Evolutionary conservation across 2,888 invertebrate species (phyloP).

Genomic region (Crossocerus cetratus): DNA sequence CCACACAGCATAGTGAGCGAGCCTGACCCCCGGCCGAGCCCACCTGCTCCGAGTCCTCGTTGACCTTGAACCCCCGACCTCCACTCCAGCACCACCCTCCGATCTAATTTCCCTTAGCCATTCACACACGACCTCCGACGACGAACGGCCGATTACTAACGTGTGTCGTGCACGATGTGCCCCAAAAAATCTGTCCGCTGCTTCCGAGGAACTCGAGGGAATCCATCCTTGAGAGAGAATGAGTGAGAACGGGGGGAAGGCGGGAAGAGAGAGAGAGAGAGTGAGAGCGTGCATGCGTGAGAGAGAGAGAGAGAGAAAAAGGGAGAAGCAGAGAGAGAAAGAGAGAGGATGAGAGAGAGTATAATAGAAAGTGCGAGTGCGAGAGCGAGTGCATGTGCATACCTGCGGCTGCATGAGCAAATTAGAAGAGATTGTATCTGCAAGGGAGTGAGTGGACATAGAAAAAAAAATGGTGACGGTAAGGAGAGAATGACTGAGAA

Average conservation of each 20-base stretch:
- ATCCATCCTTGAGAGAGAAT: slow-evolving; percentile 53
- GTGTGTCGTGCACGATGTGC: slow-evolving; percentile 59
- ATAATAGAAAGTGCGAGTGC: slow-evolving; percentile 39
- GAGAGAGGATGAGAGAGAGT: slow-evolving; percentile 33
- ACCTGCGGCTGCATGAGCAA: slow-evolving; percentile 18
- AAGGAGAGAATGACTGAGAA: slow-evolving; percentile 10
- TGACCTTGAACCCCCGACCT: slow-evolving; percentile 72
- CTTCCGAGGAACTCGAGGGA: slow-evolving; percentile 69
- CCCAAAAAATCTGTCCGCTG: slow-evolving; percentile 70
- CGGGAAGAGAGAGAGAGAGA: slow-evolving; percentile 30
- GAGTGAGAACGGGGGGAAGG: slow-evolving; percentile 35
- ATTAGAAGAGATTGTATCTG: slow-evolving; percentile 1
- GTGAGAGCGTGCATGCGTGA: slow-evolving; percentile 58
- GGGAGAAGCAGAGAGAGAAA: slow-evolving; percentile 28
- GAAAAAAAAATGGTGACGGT: neutral
- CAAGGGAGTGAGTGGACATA: neutral
- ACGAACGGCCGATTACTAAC: slow-evolving; percentile 64
- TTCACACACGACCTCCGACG: slow-evolving; percentile 59
- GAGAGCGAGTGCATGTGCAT: slow-evolving; percentile 22
- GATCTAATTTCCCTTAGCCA: slow-evolving; percentile 68
- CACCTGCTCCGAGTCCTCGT: slow-evolving; percentile 76
- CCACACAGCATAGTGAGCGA: slow-evolving; percentile 78
- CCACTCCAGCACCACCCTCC: slow-evolving; percentile 66
- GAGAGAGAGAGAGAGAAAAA: slow-evolving; percentile 30
- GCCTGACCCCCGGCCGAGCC: slow-evolving; percentile 76